Conservation (phyloP, 1,140 invertebrate genomes). For the Maconellicoccus hirsutus region DNA sequence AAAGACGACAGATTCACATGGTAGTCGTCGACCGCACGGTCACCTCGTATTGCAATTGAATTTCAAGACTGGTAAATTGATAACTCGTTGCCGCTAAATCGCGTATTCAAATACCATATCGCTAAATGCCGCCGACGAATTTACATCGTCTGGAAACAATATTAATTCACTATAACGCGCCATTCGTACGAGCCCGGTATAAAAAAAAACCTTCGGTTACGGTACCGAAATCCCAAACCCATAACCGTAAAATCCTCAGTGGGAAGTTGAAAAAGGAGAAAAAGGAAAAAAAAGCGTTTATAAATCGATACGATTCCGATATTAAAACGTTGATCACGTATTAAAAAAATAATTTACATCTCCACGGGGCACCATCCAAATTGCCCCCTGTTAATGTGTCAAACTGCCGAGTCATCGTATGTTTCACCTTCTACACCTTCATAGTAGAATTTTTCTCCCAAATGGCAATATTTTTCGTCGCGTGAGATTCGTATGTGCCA, state of each 20-base stretch:
- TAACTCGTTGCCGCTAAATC: too few species aligned
- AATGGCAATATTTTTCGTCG: too few species aligned
- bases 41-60: too few species aligned
- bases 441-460: too few species aligned
- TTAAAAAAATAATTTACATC: constrained; percentile 21
- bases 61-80: too few species aligned
- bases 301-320: background rate
- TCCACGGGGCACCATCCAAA: background rate
- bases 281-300: constrained; percentile 2
- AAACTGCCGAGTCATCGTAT: background rate
- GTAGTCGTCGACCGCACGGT: background rate
- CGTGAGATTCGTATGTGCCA: background rate
- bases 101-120: too few species aligned
- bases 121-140: too few species aligned
- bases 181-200: background rate
- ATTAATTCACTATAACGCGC: background rate
- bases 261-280: background rate
- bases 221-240: background rate
- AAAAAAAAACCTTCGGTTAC: too few species aligned
- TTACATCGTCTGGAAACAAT: background rate
- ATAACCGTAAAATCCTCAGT: constrained; percentile 20
- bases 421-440: background rate
- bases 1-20: background rate
- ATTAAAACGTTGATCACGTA: constrained; percentile 14
- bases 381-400: background rate